Evolutionary conservation across 92 coral and sea anemone species (phyloP).

Genomic region (Micromussa lordhowensis): DNA sequence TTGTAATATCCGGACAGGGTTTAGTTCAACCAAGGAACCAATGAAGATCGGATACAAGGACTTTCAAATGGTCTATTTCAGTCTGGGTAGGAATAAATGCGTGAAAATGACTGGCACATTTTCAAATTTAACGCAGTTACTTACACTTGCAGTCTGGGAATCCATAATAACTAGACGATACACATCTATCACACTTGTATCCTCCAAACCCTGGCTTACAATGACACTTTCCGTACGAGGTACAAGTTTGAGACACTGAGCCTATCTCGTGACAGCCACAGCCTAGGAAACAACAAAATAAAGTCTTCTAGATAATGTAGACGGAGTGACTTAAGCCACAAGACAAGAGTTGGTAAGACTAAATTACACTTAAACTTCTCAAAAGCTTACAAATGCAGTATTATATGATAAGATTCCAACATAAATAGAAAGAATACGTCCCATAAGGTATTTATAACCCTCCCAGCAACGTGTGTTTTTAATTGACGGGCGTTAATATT

Average conservation of each 20-base stretch:
- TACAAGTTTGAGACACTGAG: constrained; percentile 72
- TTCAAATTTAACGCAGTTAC: background rate
- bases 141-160: constrained; percentile 92
- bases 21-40: no score
- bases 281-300: constrained; percentile 35
- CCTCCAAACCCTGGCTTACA: constrained; percentile 93
- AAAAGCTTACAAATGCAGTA: no score
- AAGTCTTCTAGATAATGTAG: background rate
- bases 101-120: no score
- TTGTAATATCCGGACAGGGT: no score
- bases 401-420: no score
- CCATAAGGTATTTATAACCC: no score
- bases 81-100: no score
- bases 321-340: background rate
- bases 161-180: constrained; percentile 74
- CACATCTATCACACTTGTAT: constrained; percentile 84
- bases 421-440: no score
- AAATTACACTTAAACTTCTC: background rate
- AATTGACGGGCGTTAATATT: no score
- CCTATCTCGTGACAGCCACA: constrained; percentile 85
- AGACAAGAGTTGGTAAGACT: background rate
- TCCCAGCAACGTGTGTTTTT: background rate
- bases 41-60: no score
- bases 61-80: no score
- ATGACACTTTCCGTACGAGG: constrained; percentile 72